Evolutionary conservation across 2,888 invertebrate genomes (phyloP), one percentile per base, ranked within the genome.

Genomic region (Zootermopsis nevadensis): DNA sequence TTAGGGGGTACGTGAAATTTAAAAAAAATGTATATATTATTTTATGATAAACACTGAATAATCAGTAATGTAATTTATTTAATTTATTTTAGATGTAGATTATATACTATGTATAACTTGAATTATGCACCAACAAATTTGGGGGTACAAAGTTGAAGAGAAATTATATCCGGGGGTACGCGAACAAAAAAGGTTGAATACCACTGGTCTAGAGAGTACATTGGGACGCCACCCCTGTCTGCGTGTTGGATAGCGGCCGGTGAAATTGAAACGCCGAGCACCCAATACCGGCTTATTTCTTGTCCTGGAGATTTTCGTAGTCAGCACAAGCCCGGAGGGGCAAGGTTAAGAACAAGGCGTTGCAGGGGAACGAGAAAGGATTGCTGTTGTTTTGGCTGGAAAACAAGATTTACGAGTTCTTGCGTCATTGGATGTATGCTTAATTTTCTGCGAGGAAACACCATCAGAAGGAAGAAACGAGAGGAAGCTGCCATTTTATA

Each of bases 351-450:
- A 60, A 76, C 38, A 55, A 35, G 69, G 60, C 27, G 60, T 53
- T 7, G 82, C 48, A 42, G 31, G 66, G 6, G 55, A 66, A 35
- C 60, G 55, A 27, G 76, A 35, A 48, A 55, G 72, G 80, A 77
- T 60, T 77, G 83, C 79, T 83, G 80, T 83, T 83, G 83, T 83
- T 83, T 83, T 83, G 83, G 69, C 83, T 80, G 53, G 83, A 80
- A 67, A 77, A 77, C 67, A 80, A 83, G 80, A 83, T 83, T 83
- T 83, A 83, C 83, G 83, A 72, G 72, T 72, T 60, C 72, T 72
- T 80, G 80, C 67, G 72, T 69, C 83, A 80, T 74, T 80, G 72
- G 67, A 74, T 80, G 80, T 83, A 83, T 83, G 83, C 83, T 83
- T 83, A 83, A 83, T 83, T 83, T 83, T 83, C 83, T 72, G 72